Base-by-base conservation (phyloP, 2,888 invertebrate species). In the Corythucha ciliata region DNA sequence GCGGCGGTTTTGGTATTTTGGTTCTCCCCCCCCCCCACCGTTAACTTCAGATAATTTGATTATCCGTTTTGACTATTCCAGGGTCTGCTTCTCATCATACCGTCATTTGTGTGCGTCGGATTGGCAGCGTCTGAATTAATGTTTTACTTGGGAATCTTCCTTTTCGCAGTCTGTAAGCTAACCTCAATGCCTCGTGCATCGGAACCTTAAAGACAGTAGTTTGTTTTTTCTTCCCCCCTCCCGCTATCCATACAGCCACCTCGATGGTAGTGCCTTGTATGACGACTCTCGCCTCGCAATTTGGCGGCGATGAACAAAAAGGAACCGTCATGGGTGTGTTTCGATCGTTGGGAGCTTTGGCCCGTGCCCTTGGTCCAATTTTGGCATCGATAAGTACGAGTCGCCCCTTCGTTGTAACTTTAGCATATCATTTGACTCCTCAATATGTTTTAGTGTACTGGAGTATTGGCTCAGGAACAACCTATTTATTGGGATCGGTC, bases 231-330 rank as follows among this genome's bases (percentile, higher is more conserved):
- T 36, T 16, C 10, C 10, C 16, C 10, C 14, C 14, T 36, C 12
- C 14, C 12, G 10, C 14, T 14, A 16, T 8, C 8, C 8, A 10
- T 69, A 26, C 61, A 85, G 85, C 87, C 16, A 88, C 87, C 8
- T 83, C 88, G n/a, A 80, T 92, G 68, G 92, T 94, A 25, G 94
- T 97, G 20, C 93, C 97, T 10, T 92, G 91, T 64, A 77, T 97
- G 72, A 96, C 91, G 63, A 87, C 94, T 3, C 72, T 93, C 68
- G 88, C 88, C n/a, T 90, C 94, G 2, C 78, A 79, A 57, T 81
- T 83, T 66, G 85, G 87, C 5, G 79, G 80, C 29, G 75, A 72
- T 53, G 81, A 81, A 64, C 86, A 92, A 64, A 92, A 94, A 65
- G 97, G 97, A 24, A 83, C 84, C 0, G 85, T 91, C 57, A 80